Conservation (phyloP, 2,888 invertebrate species). For the Stenotaenia linearis region DNA sequence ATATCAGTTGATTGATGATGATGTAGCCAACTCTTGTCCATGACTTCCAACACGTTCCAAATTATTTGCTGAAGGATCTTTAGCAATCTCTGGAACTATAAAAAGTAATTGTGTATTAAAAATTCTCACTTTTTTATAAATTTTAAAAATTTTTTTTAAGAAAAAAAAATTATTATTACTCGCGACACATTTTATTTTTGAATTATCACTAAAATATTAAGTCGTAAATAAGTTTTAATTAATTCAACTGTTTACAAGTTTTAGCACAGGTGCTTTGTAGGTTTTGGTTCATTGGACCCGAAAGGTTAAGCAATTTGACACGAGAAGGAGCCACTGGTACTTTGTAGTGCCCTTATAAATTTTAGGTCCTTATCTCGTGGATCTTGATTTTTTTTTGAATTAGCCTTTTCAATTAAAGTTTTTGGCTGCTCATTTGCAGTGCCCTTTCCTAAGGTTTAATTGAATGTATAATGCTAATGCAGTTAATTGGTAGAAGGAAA, state of each 20-base stretch:
- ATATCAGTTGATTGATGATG: constrained; percentile 26
- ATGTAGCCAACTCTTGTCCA: not conserved
- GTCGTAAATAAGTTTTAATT: not conserved
- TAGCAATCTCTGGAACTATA: not conserved
- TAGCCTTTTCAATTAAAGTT: no score
- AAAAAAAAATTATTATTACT: not conserved
- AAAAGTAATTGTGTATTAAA: not conserved
- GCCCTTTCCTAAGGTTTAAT: not conserved
- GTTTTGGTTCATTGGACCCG: not conserved
- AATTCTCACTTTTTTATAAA: not conserved
- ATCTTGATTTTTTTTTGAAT: no score
- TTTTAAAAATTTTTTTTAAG: not conserved
- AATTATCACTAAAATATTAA: not conserved
- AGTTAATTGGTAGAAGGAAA: constrained; percentile 9
- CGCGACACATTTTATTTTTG: not conserved
- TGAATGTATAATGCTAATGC: not conserved
- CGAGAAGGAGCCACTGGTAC: constrained; percentile 14
- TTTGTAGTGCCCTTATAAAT: not conserved
- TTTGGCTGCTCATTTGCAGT: not conserved
- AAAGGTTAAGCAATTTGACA: not conserved
- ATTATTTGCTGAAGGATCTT: constrained; percentile 8
- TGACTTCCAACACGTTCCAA: not conserved
- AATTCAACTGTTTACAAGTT: not conserved
- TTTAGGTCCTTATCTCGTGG: not conserved
- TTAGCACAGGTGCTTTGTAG: not conserved